Percentiles rank a stretch among this genome's conserved stretches.
Evolutionary conservation across 2,888 invertebrate genomes (phyloP).

Genomic region (Drosophila lutescens): DNA sequence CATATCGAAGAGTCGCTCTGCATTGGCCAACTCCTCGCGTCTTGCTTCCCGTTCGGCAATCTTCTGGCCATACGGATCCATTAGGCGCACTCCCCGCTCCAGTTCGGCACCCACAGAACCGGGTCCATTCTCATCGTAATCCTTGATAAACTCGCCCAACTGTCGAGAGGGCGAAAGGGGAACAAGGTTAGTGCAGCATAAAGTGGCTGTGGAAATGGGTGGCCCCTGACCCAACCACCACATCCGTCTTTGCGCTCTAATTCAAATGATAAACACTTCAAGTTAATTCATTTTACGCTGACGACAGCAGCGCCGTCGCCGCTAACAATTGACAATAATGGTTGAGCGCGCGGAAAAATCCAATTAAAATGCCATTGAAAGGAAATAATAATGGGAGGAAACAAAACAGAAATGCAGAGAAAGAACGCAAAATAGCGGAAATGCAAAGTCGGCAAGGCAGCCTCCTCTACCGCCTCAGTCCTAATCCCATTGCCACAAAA

Average conservation of each 20-base stretch:
- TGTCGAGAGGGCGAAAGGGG: slow-evolving; percentile 46
- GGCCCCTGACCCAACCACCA: slow-evolving; percentile 6
- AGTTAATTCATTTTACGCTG: slow-evolving; percentile 82
- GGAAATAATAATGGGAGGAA: slow-evolving; percentile 82
- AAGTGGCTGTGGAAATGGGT: slow-evolving; percentile 55
- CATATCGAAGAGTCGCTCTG: slow-evolving; percentile 94
- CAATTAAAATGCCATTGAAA: slow-evolving; percentile 83
- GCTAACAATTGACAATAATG: slow-evolving; percentile 80
- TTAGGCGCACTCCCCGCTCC: slow-evolving; percentile 88
- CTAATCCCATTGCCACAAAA: slow-evolving; percentile 15
- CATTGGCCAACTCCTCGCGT: slow-evolving; percentile 87
- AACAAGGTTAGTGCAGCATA: slow-evolving; percentile 49
- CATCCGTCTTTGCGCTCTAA: slow-evolving; percentile 61
- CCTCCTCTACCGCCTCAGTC: not conserved
- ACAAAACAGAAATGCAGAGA: slow-evolving; percentile 74
- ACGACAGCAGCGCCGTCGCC: slow-evolving; percentile 50
- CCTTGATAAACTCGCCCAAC: slow-evolving; percentile 87
- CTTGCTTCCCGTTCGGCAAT: slow-evolving; percentile 89
- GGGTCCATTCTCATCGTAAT: slow-evolving; percentile 91
- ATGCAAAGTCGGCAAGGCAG: slow-evolving; percentile 58
- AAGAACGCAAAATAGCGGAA: slow-evolving; percentile 73
- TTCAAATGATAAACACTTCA: slow-evolving; percentile 83
- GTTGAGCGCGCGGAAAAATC: slow-evolving; percentile 81
- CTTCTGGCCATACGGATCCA: slow-evolving; percentile 86
- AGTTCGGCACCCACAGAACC: slow-evolving; percentile 90